phyloP scores from a whole-genome alignment of 2,888 invertebrate genomes.

The Ashinkailepas kermadecensis region DNA sequence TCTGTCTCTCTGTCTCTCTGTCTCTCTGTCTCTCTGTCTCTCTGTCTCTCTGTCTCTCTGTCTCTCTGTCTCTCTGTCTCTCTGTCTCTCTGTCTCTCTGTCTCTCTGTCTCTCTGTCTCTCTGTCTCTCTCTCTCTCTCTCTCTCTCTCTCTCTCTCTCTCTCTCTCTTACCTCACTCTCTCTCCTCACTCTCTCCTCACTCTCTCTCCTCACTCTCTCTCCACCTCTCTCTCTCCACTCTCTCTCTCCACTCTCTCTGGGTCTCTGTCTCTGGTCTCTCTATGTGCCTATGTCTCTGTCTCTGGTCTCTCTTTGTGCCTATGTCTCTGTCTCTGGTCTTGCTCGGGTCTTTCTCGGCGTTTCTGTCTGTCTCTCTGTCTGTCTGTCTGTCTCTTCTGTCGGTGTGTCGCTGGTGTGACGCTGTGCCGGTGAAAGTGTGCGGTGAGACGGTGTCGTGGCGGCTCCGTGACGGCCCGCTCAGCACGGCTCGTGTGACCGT shows the following conservation, averaged over 20 bases:
- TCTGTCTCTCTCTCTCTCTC: not conserved
- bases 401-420: not conserved
- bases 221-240: no score
- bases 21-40: not conserved
- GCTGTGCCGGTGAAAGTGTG: no score
- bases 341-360: no score
- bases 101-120: not conserved
- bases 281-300: no score
- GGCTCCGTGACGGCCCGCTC: no score
- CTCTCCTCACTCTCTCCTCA: not conserved
- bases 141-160: not conserved
- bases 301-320: no score
- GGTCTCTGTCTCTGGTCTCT: no score
- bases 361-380: slow-evolving; percentile 6
- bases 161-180: not conserved
- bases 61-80: slow-evolving; percentile 19
- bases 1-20: not conserved
- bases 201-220: no score
- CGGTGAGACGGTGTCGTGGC: no score
- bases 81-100: not conserved
- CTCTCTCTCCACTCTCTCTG: no score
- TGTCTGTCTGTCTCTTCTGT: not conserved
- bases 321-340: no score
- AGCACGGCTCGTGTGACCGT: no score
- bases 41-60: slow-evolving; percentile 14